These are phyloP conservation scores for Zelostemma sp. DNA, from an alignment of 1,140 invertebrate species.

Conservation along the genomic window DNA sequence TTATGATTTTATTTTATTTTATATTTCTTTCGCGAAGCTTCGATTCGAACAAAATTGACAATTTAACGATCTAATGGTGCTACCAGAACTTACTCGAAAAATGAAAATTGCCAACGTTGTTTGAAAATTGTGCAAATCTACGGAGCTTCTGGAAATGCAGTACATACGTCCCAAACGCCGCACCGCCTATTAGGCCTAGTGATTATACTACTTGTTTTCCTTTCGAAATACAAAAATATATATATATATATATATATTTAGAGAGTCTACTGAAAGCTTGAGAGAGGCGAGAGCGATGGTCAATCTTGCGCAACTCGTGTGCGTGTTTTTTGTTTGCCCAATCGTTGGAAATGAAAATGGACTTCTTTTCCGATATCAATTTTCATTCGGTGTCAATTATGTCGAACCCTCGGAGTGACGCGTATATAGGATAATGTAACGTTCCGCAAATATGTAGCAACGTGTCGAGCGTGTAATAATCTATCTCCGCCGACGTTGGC, in stretches of 20 bases:
- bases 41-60: slow-evolving; percentile 35
- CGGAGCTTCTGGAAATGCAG: slow-evolving; percentile 30
- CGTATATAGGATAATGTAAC: slow-evolving; percentile 27
- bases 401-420: slow-evolving; percentile 30
- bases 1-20: no score
- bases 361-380: background rate
- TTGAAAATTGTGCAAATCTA: slow-evolving; percentile 13
- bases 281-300: slow-evolving; percentile 40
- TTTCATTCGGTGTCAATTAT: background rate
- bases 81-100: no score
- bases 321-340: slow-evolving; percentile 11
- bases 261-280: slow-evolving; percentile 59
- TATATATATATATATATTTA: slow-evolving; percentile 56
- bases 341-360: background rate
- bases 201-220: slow-evolving; percentile 61
- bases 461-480: slow-evolving; percentile 44
- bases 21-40: slow-evolving; percentile 46
- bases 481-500: slow-evolving; percentile 40
- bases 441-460: slow-evolving; percentile 29
- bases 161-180: slow-evolving; percentile 42
- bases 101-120: slow-evolving; percentile 23
- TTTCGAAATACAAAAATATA: slow-evolving; percentile 54
- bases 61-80: no score
- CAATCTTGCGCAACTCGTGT: slow-evolving; percentile 33
- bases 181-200: slow-evolving; percentile 69